These are phyloP conservation scores for Ryuthela nishihirai DNA, from an alignment of 2,888 invertebrate genomes.

Conservation along the genomic window DNA sequence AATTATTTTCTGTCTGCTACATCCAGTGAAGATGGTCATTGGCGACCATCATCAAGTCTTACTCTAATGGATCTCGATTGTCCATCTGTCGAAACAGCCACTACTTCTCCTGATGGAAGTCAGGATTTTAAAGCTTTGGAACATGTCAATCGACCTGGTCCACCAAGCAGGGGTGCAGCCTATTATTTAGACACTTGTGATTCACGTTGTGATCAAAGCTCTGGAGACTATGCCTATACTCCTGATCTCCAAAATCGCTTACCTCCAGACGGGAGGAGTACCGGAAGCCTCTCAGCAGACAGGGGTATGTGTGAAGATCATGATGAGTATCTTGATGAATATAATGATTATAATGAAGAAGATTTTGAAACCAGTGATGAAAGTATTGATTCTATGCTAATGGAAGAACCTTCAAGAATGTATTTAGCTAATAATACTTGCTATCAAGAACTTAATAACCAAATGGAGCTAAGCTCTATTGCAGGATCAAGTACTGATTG, in stretches of 20 bases:
- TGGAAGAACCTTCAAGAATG: constrained; percentile 54
- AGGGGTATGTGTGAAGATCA: constrained; percentile 24
- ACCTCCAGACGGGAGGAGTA: constrained; percentile 32
- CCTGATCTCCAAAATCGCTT: constrained; percentile 31
- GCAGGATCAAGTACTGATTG: constrained; percentile 35
- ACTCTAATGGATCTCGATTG: constrained; percentile 29
- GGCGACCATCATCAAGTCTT: constrained; percentile 30
- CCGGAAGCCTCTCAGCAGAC: constrained; percentile 30
- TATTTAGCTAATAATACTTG: constrained; percentile 55
- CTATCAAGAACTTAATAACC: constrained; percentile 57
- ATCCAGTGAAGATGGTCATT: constrained; percentile 25
- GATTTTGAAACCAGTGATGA: constrained; percentile 50
- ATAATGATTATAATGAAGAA: constrained; percentile 28
- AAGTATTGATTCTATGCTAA: constrained; percentile 52
- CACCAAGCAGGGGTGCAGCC: constrained; percentile 26
- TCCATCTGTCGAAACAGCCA: constrained; percentile 17
- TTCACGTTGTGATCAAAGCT: constrained; percentile 31
- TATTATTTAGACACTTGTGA: constrained; percentile 32
- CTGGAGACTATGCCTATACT: constrained; percentile 24
- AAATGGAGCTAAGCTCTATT: constrained; percentile 48
- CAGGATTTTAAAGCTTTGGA: constrained; percentile 16
- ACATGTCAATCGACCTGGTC: constrained; percentile 11
- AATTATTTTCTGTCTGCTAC: constrained; percentile 39
- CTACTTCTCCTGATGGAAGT: constrained; percentile 21
- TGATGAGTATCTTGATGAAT: constrained; percentile 17